Evolutionary conservation across 2,797 vertebrate genomes (phyloP).

Genomic region (Dallia pectoralis): DNA sequence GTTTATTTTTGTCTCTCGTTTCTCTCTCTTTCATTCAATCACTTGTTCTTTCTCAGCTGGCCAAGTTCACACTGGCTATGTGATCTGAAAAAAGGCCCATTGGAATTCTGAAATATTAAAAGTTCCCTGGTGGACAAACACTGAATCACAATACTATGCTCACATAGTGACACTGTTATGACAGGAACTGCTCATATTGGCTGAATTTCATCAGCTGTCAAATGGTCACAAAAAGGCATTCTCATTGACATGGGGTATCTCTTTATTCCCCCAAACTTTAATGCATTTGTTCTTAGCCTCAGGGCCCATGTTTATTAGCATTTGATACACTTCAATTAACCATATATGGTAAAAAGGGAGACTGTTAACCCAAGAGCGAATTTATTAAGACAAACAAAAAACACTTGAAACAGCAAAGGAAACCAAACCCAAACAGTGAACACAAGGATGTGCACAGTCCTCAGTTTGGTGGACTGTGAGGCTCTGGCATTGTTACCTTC

Average conservation of each 20-base stretch:
- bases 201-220: neutral
- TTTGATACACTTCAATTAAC: too few species aligned
- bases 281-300: neutral
- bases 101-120: neutral
- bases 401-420: too few species aligned
- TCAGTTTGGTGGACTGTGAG: too few species aligned
- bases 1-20: conserved; percentile 21
- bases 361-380: too few species aligned
- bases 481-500: too few species aligned
- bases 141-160: neutral
- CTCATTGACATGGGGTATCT: neutral
- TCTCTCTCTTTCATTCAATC: conserved; percentile 30
- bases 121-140: neutral
- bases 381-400: too few species aligned
- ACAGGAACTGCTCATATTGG: neutral
- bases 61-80: conserved; percentile 1
- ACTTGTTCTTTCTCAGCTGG: neutral
- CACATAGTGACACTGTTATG: neutral
- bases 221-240: neutral
- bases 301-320: too few species aligned
- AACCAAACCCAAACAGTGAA: too few species aligned
- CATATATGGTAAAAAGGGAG: too few species aligned
- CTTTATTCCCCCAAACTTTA: neutral
- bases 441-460: too few species aligned
- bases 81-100: neutral